Conservation (phyloP, 37 sponge, comb jelly and placozoan genomes). For the Theonella swinhoei region DNA sequence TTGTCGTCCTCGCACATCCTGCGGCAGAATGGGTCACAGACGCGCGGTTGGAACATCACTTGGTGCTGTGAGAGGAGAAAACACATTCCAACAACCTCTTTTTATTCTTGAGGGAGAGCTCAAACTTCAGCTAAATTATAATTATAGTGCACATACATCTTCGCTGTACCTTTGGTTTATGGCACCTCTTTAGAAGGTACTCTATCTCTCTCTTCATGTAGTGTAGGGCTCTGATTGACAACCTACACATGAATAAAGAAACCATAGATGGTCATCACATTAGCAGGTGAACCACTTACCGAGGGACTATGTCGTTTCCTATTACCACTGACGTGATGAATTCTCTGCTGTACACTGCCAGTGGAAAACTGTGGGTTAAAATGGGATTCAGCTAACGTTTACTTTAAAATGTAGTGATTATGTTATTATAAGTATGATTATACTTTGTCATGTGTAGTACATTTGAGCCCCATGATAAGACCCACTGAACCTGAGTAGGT, state of each 20-base stretch:
- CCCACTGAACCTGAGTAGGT: no score
- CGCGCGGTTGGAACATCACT: constrained; percentile 19
- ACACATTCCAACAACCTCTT: no score
- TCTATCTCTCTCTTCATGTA: constrained; percentile 18
- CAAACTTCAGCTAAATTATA: no score
- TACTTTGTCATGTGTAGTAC: no score
- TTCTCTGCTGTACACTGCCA: neutral
- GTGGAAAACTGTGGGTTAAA: constrained; percentile 20
- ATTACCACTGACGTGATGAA: constrained; percentile 10
- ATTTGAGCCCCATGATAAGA: no score
- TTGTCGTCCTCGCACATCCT: neutral
- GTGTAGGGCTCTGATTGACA: constrained; percentile 15
- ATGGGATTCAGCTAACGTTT: no score
- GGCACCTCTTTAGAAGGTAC: constrained; percentile 4
- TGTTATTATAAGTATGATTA: no score
- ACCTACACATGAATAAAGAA: neutral
- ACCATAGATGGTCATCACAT: no score
- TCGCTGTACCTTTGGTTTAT: constrained; percentile 13
- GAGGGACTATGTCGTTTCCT: constrained; percentile 12
- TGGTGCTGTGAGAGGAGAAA: neutral
- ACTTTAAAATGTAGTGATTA: no score
- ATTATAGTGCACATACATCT: neutral
- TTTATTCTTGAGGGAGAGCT: no score
- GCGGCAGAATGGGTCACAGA: neutral
- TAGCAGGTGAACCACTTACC: no score